These are phyloP conservation scores for Microctenopoma steveboyesi DNA, from an alignment of 2,797 vertebrate species.

Conservation along the genomic window DNA sequence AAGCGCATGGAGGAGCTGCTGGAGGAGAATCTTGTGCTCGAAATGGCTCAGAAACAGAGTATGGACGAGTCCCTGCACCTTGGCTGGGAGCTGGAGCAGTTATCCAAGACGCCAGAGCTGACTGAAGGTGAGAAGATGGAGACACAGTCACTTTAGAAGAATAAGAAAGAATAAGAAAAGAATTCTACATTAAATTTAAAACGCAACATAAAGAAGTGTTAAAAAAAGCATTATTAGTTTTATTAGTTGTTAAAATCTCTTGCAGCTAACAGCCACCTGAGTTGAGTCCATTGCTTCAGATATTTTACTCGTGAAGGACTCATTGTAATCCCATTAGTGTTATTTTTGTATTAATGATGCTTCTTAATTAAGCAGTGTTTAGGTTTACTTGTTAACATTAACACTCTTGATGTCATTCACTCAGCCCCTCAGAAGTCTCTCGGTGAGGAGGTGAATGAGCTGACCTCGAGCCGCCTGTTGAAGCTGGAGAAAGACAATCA, in stretches of 20 bases:
- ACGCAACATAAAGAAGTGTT: background rate
- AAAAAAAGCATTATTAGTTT: background rate
- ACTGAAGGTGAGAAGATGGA: conserved; percentile 85
- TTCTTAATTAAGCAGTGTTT: background rate
- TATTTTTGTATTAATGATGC: background rate
- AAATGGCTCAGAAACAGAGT: conserved; percentile 99
- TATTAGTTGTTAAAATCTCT: background rate
- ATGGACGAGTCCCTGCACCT: conserved; percentile 98
- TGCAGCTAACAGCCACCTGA: conserved; percentile 5
- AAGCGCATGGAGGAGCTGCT: conserved; percentile 96
- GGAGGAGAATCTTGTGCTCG: conserved; percentile 96
- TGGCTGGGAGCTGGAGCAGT: conserved; percentile 97
- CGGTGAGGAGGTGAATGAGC: conserved; percentile 95
- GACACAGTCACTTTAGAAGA: accelerated
- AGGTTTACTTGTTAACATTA: background rate
- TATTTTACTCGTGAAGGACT: background rate
- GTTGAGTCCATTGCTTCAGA: conserved; percentile 18
- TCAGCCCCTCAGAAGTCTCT: conserved; percentile 93
- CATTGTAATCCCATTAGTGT: background rate
- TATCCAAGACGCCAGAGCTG: conserved; percentile 93
- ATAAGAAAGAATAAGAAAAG: background rate
- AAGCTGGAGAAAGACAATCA: conserved; percentile 99
- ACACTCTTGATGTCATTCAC: background rate
- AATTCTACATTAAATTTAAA: background rate
- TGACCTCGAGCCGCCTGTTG: conserved; percentile 93